Percentiles rank a stretch among this genome's conserved stretches.
These are phyloP conservation scores for Ophioderma brevispina DNA, from an alignment of 35 echinoderm and acorn worm genomes.

Conservation along the genomic window DNA sequence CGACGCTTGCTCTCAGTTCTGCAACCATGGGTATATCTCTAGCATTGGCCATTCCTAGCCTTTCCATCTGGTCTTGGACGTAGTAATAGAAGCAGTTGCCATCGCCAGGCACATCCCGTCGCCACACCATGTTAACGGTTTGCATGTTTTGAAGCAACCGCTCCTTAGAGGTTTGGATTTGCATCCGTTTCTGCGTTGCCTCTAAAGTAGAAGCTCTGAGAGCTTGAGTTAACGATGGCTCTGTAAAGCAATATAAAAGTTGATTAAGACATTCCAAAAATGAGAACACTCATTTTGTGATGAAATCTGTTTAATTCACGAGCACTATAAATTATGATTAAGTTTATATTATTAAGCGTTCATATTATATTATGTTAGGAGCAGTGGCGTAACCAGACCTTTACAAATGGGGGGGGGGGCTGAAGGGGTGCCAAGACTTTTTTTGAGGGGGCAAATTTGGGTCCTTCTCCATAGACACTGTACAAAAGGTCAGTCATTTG, in stretches of 20 bases:
- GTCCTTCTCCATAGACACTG: too few relatives aligned
- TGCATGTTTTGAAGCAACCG: neutral
- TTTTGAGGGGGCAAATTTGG: too few relatives aligned
- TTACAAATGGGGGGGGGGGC: too few relatives aligned
- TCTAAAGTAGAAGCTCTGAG: neutral
- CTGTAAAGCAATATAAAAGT: neutral
- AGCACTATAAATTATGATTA: too few relatives aligned
- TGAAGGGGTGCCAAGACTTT: too few relatives aligned
- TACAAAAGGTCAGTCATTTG: too few relatives aligned
- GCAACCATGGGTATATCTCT: neutral
- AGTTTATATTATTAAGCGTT: too few relatives aligned
- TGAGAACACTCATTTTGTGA: too few relatives aligned
- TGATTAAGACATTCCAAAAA: too few relatives aligned
- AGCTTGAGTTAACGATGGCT: neutral
- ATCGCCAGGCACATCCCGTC: neutral
- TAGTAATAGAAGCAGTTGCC: neutral
- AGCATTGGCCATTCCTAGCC: neutral
- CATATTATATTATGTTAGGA: too few relatives aligned
- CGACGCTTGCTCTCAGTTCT: neutral
- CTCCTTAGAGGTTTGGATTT: neutral
- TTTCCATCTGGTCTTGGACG: neutral
- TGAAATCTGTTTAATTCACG: too few relatives aligned
- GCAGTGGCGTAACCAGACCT: too few relatives aligned
- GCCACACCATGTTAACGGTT: neutral
- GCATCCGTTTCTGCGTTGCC: neutral